Conservation (phyloP, 2,113 vertebrate species). For the Pipa parva region DNA sequence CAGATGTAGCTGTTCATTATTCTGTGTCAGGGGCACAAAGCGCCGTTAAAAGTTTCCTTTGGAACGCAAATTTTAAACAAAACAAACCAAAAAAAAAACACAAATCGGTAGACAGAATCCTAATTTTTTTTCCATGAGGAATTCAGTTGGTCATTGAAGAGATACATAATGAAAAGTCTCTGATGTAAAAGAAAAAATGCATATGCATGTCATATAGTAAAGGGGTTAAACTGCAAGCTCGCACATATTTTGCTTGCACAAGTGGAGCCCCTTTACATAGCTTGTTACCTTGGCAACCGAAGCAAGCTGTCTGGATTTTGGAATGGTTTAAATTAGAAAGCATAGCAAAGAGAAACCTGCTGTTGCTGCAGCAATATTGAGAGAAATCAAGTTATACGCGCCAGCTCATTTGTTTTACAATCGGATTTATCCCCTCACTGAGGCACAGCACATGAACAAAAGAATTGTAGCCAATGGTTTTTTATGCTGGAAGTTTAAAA, state of each 20-base stretch:
- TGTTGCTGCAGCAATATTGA: constrained; percentile 24
- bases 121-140: too few relatives aligned
- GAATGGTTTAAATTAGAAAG: constrained; percentile 29
- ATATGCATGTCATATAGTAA: too few relatives aligned
- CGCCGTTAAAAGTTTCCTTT: too few relatives aligned
- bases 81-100: too few relatives aligned
- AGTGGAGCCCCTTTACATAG: constrained; percentile 6
- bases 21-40: too few relatives aligned
- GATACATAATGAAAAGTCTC: too few relatives aligned
- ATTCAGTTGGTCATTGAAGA: too few relatives aligned
- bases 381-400: not conserved
- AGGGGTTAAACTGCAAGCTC: not conserved
- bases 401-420: constrained; percentile 24
- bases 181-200: too few relatives aligned
- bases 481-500: constrained; percentile 22
- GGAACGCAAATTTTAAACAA: too few relatives aligned
- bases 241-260: not conserved
- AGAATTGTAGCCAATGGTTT: constrained; percentile 9
- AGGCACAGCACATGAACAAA: constrained; percentile 6
- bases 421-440: constrained; percentile 19
- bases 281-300: constrained; percentile 7
- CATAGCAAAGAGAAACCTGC: constrained; percentile 25
- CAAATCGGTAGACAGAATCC: too few relatives aligned
- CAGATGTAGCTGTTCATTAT: too few relatives aligned
- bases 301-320: constrained; percentile 14